These are phyloP conservation scores for Cyprinus carpio DNA, from an alignment of 2,113 vertebrate species.

Conservation along the genomic window DNA sequence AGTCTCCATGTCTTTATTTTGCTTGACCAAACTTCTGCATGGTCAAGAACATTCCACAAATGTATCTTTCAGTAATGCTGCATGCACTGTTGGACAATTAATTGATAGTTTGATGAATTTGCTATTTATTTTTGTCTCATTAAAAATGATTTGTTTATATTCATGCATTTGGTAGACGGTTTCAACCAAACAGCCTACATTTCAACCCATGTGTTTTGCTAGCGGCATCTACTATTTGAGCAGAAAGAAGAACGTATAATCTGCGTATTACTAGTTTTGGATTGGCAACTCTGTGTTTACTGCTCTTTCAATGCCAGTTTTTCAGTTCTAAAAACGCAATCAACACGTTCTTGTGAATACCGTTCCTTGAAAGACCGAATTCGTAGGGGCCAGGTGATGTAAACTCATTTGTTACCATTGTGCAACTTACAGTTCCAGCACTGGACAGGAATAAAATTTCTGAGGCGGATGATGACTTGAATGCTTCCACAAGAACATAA, in stretches of 20 bases:
- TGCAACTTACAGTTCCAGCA: neutral
- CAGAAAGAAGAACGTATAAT: neutral
- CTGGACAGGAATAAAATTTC: neutral
- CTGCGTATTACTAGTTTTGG: neutral
- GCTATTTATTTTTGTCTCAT: neutral
- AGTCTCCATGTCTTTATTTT: constrained; percentile 53
- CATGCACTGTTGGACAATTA: neutral
- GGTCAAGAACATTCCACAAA: constrained; percentile 38
- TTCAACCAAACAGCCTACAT: neutral
- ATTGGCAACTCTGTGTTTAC: neutral
- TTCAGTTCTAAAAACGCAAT: neutral
- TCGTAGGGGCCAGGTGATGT: neutral
- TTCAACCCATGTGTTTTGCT: neutral
- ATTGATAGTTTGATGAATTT: neutral
- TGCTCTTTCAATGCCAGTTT: neutral
- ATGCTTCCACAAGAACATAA: no score
- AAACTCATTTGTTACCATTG: neutral
- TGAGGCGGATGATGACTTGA: neutral
- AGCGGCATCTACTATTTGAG: neutral
- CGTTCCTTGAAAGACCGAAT: neutral
- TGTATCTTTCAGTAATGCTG: constrained; percentile 22
- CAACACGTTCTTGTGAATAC: no score
- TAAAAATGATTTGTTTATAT: neutral
- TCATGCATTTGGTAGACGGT: neutral
- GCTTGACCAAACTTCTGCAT: constrained; percentile 62